phyloP scores from a whole-genome alignment of 2,113 vertebrate species.

The Ammodytes marinus region DNA sequence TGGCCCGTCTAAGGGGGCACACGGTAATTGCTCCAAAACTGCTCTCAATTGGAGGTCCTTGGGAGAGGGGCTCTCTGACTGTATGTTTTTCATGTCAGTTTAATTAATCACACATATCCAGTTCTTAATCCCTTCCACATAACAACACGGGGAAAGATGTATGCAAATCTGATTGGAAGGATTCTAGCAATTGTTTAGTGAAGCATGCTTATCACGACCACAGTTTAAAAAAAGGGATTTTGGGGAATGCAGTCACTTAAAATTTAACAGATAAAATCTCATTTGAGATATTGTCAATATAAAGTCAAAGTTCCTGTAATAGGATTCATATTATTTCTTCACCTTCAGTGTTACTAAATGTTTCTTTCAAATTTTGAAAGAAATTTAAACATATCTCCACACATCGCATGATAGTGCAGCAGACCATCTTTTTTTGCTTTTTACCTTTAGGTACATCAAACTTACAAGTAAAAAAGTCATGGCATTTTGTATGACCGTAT shows the following conservation, averaged over 20 bases:
- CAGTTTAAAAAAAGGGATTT: conserved; percentile 25
- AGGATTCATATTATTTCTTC: neutral
- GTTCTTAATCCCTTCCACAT: conserved; percentile 39
- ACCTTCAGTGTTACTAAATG: neutral
- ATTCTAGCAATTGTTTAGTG: conserved; percentile 19
- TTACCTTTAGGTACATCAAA: neutral
- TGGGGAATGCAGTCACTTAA: conserved; percentile 1
- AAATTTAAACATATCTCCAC: neutral
- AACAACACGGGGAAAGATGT: conserved; percentile 15
- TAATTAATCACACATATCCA: conserved; percentile 75
- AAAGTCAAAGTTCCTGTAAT: conserved; percentile 13
- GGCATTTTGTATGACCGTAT: conserved; percentile 8
- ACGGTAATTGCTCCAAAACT: conserved; percentile 75
- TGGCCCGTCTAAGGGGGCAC: conserved; percentile 61
- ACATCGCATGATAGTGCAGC: neutral
- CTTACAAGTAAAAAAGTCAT: neutral
- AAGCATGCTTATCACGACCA: neutral
- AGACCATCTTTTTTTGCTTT: neutral
- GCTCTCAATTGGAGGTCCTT: conserved; percentile 69
- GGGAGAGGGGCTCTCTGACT: conserved; percentile 60
- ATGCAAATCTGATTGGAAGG: conserved; percentile 4
- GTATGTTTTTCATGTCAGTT: conserved; percentile 72
- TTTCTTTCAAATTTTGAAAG: neutral
- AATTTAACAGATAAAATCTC: conserved; percentile 20
- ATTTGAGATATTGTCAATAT: neutral